Evolutionary conservation across 2,113 vertebrate species (phyloP).

Genomic region (Suncus etruscus): DNA sequence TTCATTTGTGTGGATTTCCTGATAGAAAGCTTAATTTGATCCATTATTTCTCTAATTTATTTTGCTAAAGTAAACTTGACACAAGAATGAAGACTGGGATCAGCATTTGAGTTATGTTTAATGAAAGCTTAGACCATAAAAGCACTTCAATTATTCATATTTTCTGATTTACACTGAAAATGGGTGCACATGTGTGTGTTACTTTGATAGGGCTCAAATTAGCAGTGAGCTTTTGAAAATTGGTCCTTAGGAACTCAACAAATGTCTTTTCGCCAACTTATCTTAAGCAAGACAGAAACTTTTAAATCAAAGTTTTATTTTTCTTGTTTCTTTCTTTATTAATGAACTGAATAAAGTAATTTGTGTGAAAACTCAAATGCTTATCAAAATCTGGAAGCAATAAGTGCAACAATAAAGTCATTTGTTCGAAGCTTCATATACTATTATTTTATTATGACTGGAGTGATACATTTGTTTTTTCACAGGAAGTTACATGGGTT

Average conservation of each 20-base stretch:
- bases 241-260: conserved; percentile 57
- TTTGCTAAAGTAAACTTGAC: conserved; percentile 70
- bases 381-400: conserved; percentile 80
- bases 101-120: conserved; percentile 68
- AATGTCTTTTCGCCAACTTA: conserved; percentile 79
- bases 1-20: conserved; percentile 55
- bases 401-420: conserved; percentile 78
- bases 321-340: conserved; percentile 81
- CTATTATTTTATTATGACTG: conserved; percentile 56
- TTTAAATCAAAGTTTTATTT: conserved; percentile 82
- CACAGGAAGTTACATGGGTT: conserved; percentile 49
- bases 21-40: conserved; percentile 67
- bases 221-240: conserved; percentile 75
- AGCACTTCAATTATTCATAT: conserved; percentile 74
- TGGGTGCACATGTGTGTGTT: conserved; percentile 62
- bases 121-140: conserved; percentile 79
- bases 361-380: conserved; percentile 72
- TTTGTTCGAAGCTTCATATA: conserved; percentile 72
- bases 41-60: conserved; percentile 73
- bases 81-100: conserved; percentile 11
- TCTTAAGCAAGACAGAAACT: conserved; percentile 78
- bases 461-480: conserved; percentile 67
- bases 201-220: conserved; percentile 80
- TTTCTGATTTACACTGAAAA: conserved; percentile 75
- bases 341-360: conserved; percentile 80